Evolutionary conservation across 2,888 invertebrate genomes (phyloP), one percentile per base, ranked within the genome.

Genomic region (Drosophila ustulata): DNA sequence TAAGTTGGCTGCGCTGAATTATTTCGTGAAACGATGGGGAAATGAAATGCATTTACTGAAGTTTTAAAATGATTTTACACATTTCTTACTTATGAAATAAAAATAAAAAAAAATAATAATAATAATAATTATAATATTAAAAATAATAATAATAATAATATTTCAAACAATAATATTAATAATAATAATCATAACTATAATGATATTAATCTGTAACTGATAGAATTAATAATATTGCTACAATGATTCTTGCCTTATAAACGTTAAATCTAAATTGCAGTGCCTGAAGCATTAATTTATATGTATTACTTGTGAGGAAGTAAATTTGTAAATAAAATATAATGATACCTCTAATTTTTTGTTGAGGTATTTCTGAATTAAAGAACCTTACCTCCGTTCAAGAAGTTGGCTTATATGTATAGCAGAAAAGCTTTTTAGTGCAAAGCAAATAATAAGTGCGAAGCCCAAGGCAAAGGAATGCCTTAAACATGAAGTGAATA

Each of bases 361-460:
- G n/a, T 18, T 18, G 18, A 18, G 18, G 18, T 18, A 18, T 18
- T 18, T 18, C 18, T 18, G 18, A 18, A 18, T 18, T 18, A 18
- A 18, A 18, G 18, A 18, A 1, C 18, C 18, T 18, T 18, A 71
- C 4, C 28, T 30, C 6, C 30, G 5, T 30, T 30, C 5, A 30
- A 30, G 30, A 4, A 30, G 0, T 6, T 30, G 7, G 30, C 30
- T 30, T 30, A 30, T 6, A 30, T 30, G 34, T 11, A 34, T 11
- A 11, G 34, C 18, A 18, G 1, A 18, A 18, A 18, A 11, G 4
- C 11, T 34, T 72, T 72, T 66, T 28, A 64, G 79, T 69, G 53
- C 18, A 18, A 18, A 1, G 71, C 78, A 69, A 66, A 47, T 71
- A 82, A 71, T 66, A 70, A 47, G 37, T 66, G 67, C 62, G 61